Base-by-base conservation (phyloP, 2,888 invertebrate genomes). In the Drosophila nr. perissopoda region DNA sequence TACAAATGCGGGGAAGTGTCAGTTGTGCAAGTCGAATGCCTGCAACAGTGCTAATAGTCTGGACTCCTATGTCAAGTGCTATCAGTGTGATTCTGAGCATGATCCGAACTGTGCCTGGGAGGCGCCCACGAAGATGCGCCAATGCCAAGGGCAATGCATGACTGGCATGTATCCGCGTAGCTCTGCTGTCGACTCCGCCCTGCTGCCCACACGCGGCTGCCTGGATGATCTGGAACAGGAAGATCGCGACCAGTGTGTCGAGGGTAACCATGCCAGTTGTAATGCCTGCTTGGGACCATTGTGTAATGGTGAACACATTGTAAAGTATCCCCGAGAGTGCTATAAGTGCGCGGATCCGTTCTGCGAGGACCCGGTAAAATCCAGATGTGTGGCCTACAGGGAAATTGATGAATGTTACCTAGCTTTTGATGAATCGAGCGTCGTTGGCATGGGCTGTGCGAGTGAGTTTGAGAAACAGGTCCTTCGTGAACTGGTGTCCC, bases 381-480 rank as follows among this genome's bases (percentile, higher is more conserved):
- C 69, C 7, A 74, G 78, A 49, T 92, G 92, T 40, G 60, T 76
- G 8, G 82, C 84, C 2, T 90, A 91, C 29, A 80, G 82, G 38
- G 64, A 83, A 4, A 61, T 78, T 1, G 91, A 92, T 45, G 83
- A 92, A 45, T 92, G 92, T 64, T 92, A 89, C 16, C 63, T 80
- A 2, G 81, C 89, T 7, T 92, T 76, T 42, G 81, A 90, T 5
- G 66, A 73, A 0, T 56, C 66, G 18, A 59, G 64, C 7, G 10
- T 92, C 3, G 48, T 82, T 5, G 69, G 59, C 6, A 86, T 91
- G 91, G 93, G 92, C n/a, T 92, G 92, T 45, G 87, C 83, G 51
- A 92, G 93, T 60, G 91, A 91, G 40, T 90, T 89, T 21, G 88
- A 90, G 36, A 73, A 63, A 2, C 73, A 80, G 33, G 77, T 80